A percentile compares a stretch with the other conserved stretches of the same genome.
Conservation (phyloP, 2,113 vertebrate genomes). For the Ictalurus furcatus region DNA sequence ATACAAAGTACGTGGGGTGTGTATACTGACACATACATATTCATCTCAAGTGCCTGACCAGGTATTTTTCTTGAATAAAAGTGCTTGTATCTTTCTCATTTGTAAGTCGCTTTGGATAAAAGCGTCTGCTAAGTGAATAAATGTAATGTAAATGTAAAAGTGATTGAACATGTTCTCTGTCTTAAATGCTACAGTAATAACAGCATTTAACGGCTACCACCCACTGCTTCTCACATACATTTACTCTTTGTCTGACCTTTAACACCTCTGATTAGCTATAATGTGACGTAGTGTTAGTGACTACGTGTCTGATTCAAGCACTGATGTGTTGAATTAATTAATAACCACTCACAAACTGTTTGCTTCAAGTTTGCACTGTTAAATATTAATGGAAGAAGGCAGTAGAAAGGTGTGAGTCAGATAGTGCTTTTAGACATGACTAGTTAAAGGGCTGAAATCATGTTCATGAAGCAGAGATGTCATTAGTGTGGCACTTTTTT, state of each 20-base stretch:
- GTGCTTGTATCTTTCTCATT: neutral
- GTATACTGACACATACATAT: neutral
- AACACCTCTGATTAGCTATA: conserved; percentile 12
- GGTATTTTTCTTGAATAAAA: neutral
- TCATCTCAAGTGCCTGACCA: neutral
- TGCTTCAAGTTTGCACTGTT: conserved; percentile 66
- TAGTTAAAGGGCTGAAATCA: neutral
- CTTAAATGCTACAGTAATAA: neutral
- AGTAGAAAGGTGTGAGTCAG: conserved; percentile 58
- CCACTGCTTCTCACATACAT: neutral
- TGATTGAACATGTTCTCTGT: neutral
- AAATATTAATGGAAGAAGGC: conserved; percentile 64
- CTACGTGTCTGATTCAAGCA: neutral
- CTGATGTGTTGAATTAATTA: conserved; percentile 10
- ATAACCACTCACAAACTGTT: conserved; percentile 7
- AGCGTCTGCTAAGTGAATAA: no score
- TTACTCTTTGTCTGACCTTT: neutral
- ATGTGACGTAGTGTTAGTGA: neutral
- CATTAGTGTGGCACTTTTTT: neutral
- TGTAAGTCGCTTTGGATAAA: no score
- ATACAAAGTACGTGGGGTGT: neutral
- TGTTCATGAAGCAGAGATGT: neutral
- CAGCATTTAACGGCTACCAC: neutral
- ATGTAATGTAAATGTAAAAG: no score
- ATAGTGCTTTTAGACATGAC: conserved; percentile 56